phyloP scores from a whole-genome alignment of 2,113 vertebrate genomes.

The Chaetodon trifascialis region DNA sequence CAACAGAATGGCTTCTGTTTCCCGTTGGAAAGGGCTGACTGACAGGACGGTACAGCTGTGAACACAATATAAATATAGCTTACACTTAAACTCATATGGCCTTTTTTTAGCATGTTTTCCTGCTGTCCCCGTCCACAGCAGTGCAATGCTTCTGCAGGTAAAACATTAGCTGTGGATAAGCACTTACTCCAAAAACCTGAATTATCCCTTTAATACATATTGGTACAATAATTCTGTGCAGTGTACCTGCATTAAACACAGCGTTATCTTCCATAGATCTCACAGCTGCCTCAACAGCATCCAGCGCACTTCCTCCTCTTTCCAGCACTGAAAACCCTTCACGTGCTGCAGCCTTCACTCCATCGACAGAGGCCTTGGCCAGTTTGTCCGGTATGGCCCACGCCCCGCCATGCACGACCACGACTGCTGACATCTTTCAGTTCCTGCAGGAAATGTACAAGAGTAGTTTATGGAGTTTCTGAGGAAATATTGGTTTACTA shows the following conservation, averaged over 20 bases:
- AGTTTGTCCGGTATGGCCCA: slow-evolving; percentile 79
- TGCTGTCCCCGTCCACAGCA: too few species aligned
- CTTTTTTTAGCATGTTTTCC: too few species aligned
- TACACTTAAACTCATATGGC: too few species aligned
- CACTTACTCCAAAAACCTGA: too few species aligned
- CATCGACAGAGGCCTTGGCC: slow-evolving; percentile 69
- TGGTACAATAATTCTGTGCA: neutral
- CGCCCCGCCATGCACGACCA: slow-evolving; percentile 84
- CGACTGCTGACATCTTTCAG: slow-evolving; percentile 73
- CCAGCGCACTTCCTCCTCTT: slow-evolving; percentile 67
- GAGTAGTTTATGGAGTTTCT: neutral
- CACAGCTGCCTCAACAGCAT: slow-evolving; percentile 81
- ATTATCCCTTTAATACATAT: neutral
- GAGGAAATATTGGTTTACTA: neutral
- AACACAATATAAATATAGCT: too few species aligned
- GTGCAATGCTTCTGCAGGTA: too few species aligned
- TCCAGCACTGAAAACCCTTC: slow-evolving; percentile 68
- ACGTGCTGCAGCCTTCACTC: slow-evolving; percentile 74
- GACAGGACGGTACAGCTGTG: too few species aligned
- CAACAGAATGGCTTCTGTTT: too few species aligned
- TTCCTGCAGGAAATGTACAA: slow-evolving; percentile 38
- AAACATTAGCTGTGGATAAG: too few species aligned
- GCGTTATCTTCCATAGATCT: slow-evolving; percentile 79
- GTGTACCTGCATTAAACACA: slow-evolving; percentile 77
- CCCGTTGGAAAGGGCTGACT: too few species aligned